phyloP scores from a whole-genome alignment of 2,888 invertebrate genomes.

The Pyrrhosoma nymphula region DNA sequence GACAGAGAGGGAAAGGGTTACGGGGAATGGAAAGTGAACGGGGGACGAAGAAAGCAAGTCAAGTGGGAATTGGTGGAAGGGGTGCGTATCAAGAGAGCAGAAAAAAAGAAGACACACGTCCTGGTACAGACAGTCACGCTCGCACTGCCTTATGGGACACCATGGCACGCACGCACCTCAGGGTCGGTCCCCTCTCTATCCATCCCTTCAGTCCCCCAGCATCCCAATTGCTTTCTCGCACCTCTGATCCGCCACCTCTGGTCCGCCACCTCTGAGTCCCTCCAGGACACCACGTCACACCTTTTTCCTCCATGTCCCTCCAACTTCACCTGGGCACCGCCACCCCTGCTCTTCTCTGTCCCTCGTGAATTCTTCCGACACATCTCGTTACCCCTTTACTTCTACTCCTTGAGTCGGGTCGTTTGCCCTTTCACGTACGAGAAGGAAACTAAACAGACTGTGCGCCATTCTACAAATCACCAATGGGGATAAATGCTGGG shows the following conservation, averaged over 20 bases:
- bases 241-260: not conserved
- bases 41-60: not conserved
- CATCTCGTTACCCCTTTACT: not conserved
- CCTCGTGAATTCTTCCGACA: not conserved
- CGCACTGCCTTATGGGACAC: constrained; percentile 19
- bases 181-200: not conserved
- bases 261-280: not conserved
- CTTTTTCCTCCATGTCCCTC: not conserved
- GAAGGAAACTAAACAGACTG: too few relatives aligned
- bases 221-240: not conserved
- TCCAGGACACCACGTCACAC: not conserved
- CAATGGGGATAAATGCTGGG: too few relatives aligned
- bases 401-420: not conserved
- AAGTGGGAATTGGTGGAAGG: not conserved
- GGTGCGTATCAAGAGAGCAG: not conserved
- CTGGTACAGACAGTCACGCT: not conserved
- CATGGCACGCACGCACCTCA: not conserved
- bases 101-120: not conserved
- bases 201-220: not conserved
- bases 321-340: not conserved
- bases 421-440: too few relatives aligned
- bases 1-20: not conserved
- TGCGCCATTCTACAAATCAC: too few relatives aligned
- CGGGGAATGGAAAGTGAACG: not conserved
- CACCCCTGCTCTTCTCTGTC: not conserved